Evolutionary conservation across 2,888 invertebrate species (phyloP), one percentile per base, ranked within the genome.

Genomic region (Drosophila merina): DNA sequence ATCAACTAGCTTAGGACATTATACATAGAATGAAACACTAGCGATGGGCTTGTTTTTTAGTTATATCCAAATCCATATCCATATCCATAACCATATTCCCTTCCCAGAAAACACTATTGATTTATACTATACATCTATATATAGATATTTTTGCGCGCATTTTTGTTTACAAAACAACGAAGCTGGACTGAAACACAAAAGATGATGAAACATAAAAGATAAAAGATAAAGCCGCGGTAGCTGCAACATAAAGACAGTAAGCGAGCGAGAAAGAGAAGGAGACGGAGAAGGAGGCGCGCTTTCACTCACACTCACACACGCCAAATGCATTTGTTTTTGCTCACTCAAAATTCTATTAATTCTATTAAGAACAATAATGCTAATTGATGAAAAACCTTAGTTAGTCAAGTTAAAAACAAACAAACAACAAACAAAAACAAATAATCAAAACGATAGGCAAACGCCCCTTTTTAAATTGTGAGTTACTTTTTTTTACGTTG

Each of bases 261-360:
- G 45, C 10, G 25, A 26, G 10, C 20, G 45, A 26, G 45, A 20
- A 9, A 4, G 28, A 57, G 45, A 47, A 48, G 20, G 38, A 4
- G 10, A n/a, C 8, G 8, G 9, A 14, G 28, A 28, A 36, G 36
- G 36, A 36, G 36, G 36, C 36, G n/a, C 7, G 36, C 12, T 25
- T n/a, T 26, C 14, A 10, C 54, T 33, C 26, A 54, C 54, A 58
- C 14, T 8, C 54, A 28, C 26, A 54, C 54, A 58, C 12, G 58
- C 45, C 59, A 50, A 58, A 58, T 49, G 47, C 38, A 50, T 50
- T 54, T 42, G 30, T 25, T 44, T 52, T 12, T 4, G 14, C 38
- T 45, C 31, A 38, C 45, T 47, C 20, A 63, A 45, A 48, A 49
- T 47, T 50, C 6, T 28, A 28, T 28, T 28, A 28, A 36, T 36